Evolutionary conservation across 1,140 invertebrate genomes (phyloP), one percentile per base, ranked within the genome.

Genomic region (Gryon sp.): DNA sequence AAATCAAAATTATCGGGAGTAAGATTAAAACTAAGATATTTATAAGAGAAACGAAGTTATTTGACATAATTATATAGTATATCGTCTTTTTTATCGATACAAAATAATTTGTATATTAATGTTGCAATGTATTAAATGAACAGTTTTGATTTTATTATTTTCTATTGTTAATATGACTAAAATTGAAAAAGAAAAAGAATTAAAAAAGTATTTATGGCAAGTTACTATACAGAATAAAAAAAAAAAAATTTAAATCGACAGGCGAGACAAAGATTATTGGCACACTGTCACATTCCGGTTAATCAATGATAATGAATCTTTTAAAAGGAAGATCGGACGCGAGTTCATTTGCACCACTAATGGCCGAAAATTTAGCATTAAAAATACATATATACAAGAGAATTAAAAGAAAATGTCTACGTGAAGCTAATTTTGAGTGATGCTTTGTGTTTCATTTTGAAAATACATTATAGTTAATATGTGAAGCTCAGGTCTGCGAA

Each of bases 251-350:
- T 55, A 73, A 76, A 76, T 79, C 77, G 72, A 79, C 78, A 81
- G 75, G 69, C 75, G 63, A 78, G 73, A 81, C 70, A 57, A 76
- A 50, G 69, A 78, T 86, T 81, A 80, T 88, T 88, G 87, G 86
- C 87, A 88, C 87, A 86, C 85, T 86, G 83, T 87, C 80, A 83
- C 80, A 82, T 85, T 82, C 78, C 79, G 75, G 83, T 79, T 79
- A 78, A 86, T 70, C 65, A 69, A 74, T 70, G 55, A 78, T 69
- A 80, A 78, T 80, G 55, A 55, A 79, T 76, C 53, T 52, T 62
- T 62, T 53, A 50, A 66, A 76, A 63, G 76, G 79, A 82, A 80
- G 80, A 80, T 82, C 74, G 60, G 48, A 62, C 32, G 48, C 41
- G 68, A 78, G 57, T 60, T 68, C 32, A 20, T 46, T 68, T 73